A percentile compares a stretch with the other conserved stretches of the same genome.
phyloP scores from a whole-genome alignment of 2,113 vertebrate species.

The Myrmecophaga tridactyla region DNA sequence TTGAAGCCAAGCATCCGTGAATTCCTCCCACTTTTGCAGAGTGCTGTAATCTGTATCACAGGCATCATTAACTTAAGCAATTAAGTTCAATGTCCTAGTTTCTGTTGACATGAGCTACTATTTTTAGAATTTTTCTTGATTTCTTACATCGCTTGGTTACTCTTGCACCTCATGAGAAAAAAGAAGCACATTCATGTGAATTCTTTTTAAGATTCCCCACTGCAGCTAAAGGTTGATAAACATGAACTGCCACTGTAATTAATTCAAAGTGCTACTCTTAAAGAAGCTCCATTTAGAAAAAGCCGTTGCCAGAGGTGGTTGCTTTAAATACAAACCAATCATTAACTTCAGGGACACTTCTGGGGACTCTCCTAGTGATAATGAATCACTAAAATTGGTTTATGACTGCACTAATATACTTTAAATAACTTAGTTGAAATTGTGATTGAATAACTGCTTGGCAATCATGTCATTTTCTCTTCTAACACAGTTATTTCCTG shows the following conservation, averaged over 20 bases:
- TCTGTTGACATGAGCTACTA: constrained; percentile 41
- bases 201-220: constrained; percentile 54
- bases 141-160: constrained; percentile 50
- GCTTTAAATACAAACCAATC: constrained; percentile 49
- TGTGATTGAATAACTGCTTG: neutral
- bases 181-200: constrained; percentile 41
- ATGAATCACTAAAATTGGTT: constrained; percentile 68
- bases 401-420: constrained; percentile 47
- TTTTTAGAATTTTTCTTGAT: constrained; percentile 42
- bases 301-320: constrained; percentile 36
- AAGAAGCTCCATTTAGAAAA: neutral
- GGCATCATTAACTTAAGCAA: constrained; percentile 66
- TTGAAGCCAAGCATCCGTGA: neutral
- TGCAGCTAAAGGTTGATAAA: constrained; percentile 53
- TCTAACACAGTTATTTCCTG: constrained; percentile 28
- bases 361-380: constrained; percentile 40
- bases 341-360: constrained; percentile 56
- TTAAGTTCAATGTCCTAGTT: constrained; percentile 65
- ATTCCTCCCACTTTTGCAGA: neutral
- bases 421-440: constrained; percentile 43
- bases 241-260: constrained; percentile 33
- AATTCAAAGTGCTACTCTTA: constrained; percentile 51
- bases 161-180: constrained; percentile 33
- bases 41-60: neutral
- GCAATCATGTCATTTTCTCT: constrained; percentile 27